Evolutionary conservation across 2,888 invertebrate species (phyloP).

Genomic region (Cenopis cana): DNA sequence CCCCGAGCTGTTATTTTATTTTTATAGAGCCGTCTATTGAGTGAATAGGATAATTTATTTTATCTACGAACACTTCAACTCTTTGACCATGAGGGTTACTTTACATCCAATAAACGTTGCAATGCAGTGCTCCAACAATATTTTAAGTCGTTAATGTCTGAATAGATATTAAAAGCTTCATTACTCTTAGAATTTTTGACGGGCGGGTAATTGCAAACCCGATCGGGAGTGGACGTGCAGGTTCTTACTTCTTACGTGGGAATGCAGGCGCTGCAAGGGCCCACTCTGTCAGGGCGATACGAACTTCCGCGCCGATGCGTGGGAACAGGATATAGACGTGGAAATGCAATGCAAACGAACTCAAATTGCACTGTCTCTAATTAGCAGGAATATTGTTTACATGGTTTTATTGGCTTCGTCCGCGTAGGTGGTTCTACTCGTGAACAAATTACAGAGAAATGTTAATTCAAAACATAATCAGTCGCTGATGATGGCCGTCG

Average conservation of each 20-base stretch:
- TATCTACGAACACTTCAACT: slow-evolving; percentile 18
- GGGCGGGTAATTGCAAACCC: slow-evolving; percentile 49
- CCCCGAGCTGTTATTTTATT: slow-evolving; percentile 31
- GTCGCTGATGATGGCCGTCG: background rate
- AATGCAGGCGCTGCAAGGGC: slow-evolving; percentile 42
- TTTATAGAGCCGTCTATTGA: slow-evolving; percentile 27
- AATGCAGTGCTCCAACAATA: background rate
- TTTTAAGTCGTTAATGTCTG: slow-evolving; percentile 8
- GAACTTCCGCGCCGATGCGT: slow-evolving; percentile 64
- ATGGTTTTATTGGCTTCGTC: slow-evolving; percentile 2
- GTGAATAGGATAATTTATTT: slow-evolving; percentile 22
- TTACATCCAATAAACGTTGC: slow-evolving; percentile 11
- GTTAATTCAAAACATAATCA: background rate
- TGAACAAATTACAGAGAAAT: slow-evolving; percentile 10
- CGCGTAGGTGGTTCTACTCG: background rate
- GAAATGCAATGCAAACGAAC: slow-evolving; percentile 26
- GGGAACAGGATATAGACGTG: slow-evolving; percentile 59
- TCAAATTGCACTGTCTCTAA: slow-evolving; percentile 27
- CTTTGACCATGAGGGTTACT: slow-evolving; percentile 3
- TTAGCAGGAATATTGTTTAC: slow-evolving; percentile 23
- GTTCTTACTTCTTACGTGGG: slow-evolving; percentile 45
- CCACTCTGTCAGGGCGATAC: slow-evolving; percentile 58
- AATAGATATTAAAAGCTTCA: slow-evolving; percentile 32
- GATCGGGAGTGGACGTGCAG: slow-evolving; percentile 47
- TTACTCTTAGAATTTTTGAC: slow-evolving; percentile 45